Evolutionary conservation across 1,140 invertebrate genomes (phyloP).

Genomic region (Platyura marginata): DNA sequence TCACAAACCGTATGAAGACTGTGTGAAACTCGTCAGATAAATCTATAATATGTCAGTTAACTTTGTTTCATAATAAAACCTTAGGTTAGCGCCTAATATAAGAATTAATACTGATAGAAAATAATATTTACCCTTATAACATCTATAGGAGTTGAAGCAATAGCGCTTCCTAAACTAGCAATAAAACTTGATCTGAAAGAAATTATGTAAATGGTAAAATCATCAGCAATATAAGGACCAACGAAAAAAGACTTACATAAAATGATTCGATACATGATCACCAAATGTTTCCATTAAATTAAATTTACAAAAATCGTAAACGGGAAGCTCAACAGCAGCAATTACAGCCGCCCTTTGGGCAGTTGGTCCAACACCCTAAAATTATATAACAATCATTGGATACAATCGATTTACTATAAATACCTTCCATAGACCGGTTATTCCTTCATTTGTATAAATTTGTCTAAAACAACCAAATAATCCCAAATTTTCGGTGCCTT

Average conservation of each 20-base stretch:
- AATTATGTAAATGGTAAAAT: slow-evolving; percentile 6
- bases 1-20: too few relatives aligned
- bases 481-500: slow-evolving; percentile 28
- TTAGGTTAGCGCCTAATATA: slow-evolving; percentile 3
- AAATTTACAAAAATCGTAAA: slow-evolving; percentile 81
- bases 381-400: slow-evolving; percentile 5
- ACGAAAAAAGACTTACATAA: slow-evolving; percentile 42
- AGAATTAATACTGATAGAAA: background rate
- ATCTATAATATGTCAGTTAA: too few relatives aligned
- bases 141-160: slow-evolving; percentile 88
- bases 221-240: background rate
- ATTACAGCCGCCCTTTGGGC: slow-evolving; percentile 81
- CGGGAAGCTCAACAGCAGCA: slow-evolving; percentile 82
- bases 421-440: slow-evolving; percentile 74
- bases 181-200: slow-evolving; percentile 64
- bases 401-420: background rate
- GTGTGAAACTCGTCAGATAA: too few relatives aligned
- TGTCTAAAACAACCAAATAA: slow-evolving; percentile 58
- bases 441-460: slow-evolving; percentile 61
- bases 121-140: slow-evolving; percentile 69
- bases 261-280: slow-evolving; percentile 71
- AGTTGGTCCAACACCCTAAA: slow-evolving; percentile 74
- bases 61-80: too few relatives aligned
- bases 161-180: slow-evolving; percentile 80
- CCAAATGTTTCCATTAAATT: slow-evolving; percentile 51